Evolutionary conservation across 2,888 invertebrate species (phyloP).

Genomic region (Craniophora ligustri): DNA sequence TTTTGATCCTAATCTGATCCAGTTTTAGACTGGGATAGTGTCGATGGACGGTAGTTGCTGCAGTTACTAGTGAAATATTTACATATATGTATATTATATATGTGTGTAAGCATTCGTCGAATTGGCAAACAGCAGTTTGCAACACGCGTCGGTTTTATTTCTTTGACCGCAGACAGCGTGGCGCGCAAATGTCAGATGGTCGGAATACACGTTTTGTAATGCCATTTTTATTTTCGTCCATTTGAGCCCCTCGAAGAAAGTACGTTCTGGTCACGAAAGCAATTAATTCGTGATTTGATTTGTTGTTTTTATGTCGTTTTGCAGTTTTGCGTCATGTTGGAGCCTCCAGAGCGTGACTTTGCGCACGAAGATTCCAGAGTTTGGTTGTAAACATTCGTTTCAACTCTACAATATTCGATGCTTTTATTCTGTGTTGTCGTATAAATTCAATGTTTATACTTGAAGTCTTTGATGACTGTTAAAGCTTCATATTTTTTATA

Average conservation of each 20-base stretch:
- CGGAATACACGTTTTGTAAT: conserved; percentile 59
- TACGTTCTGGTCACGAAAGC: conserved; percentile 68
- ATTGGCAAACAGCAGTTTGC: conserved; percentile 68
- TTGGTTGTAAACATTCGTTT: conserved; percentile 36
- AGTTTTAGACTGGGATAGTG: conserved; percentile 13
- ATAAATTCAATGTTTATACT: conserved; percentile 11
- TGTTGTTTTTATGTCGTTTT: conserved; percentile 57
- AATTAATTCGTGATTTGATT: conserved; percentile 70
- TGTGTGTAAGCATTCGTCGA: conserved; percentile 38
- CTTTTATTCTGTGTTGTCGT: conserved; percentile 21
- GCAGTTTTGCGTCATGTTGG: conserved; percentile 55
- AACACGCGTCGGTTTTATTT: conserved; percentile 61
- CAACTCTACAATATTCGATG: conserved; percentile 13
- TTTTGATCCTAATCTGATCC: conserved; percentile 17
- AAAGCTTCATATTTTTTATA: conserved; percentile 11
- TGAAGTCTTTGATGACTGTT: background rate
- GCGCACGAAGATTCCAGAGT: conserved; percentile 52
- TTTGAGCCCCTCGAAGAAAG: conserved; percentile 65
- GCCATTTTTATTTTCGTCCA: conserved; percentile 58
- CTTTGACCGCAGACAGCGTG: conserved; percentile 76
- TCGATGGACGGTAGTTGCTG: conserved; percentile 4
- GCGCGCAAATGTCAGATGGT: conserved; percentile 79
- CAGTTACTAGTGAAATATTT: conserved; percentile 12
- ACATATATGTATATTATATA: background rate
- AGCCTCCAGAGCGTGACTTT: conserved; percentile 64